These are phyloP conservation scores for Alosa alosa DNA, from an alignment of 2,113 vertebrate species.

Conservation along the genomic window DNA sequence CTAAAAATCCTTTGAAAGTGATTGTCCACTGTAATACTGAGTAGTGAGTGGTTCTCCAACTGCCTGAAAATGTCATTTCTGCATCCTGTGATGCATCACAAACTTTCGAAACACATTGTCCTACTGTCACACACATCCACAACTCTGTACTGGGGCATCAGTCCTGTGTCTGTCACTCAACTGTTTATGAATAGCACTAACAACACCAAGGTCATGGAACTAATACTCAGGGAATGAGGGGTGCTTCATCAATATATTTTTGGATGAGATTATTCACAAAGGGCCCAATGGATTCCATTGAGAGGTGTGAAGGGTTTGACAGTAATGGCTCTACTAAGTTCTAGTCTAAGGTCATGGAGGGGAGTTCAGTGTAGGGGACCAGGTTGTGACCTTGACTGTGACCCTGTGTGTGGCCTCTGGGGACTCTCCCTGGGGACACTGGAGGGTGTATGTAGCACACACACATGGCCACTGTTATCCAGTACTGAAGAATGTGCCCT, in stretches of 20 bases:
- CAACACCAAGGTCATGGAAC: not conserved
- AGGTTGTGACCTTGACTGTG: slow-evolving; percentile 16
- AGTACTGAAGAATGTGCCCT: slow-evolving; percentile 12
- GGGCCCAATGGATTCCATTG: not conserved
- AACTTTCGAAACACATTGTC: not conserved
- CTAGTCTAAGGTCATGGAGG: not conserved
- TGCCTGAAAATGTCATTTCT: not conserved
- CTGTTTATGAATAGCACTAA: not conserved
- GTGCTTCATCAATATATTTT: not conserved
- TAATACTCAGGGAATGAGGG: not conserved
- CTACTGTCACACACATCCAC: not conserved
- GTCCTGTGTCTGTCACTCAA: not conserved
- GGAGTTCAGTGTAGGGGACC: not conserved
- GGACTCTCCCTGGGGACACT: not conserved
- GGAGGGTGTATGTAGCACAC: not conserved
- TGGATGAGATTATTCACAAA: not conserved
- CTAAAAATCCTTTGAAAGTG: not conserved
- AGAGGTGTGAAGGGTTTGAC: not conserved
- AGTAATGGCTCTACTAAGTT: not conserved
- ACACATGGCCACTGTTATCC: slow-evolving; percentile 19
- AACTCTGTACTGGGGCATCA: not conserved
- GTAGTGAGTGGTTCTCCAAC: not conserved
- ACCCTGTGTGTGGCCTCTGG: not conserved
- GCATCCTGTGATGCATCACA: not conserved
- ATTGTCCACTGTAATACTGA: not conserved